Percentiles rank a stretch among this genome's conserved stretches.
Evolutionary conservation across 2,797 vertebrate species (phyloP).

Genomic region (Falco novaeseelandiae): DNA sequence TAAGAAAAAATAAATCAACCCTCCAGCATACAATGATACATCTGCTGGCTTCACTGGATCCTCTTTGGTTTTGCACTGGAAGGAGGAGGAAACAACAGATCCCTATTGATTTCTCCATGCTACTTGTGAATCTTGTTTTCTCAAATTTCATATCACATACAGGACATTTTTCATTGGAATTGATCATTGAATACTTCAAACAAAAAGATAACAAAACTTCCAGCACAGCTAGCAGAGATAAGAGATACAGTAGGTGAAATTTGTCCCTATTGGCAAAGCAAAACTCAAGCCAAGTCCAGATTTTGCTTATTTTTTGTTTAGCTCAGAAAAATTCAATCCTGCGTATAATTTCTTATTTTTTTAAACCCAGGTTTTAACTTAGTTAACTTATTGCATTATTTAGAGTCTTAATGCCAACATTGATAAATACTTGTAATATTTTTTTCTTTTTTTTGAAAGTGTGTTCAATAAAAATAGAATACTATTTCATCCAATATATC

Average conservation of each 20-base stretch:
- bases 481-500: background rate
- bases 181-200: background rate
- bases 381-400: background rate
- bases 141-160: background rate
- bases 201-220: background rate
- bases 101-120: background rate
- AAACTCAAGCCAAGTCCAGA: background rate
- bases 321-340: background rate
- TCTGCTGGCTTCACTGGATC: background rate
- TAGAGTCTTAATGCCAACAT: background rate
- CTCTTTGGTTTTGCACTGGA: background rate
- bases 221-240: background rate
- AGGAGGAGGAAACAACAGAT: background rate
- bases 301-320: background rate
- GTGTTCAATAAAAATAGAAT: background rate
- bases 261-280: background rate
- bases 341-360: background rate
- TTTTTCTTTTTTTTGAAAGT: background rate
- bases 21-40: background rate
- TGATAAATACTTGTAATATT: background rate
- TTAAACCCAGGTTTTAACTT: background rate
- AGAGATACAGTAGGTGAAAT: background rate
- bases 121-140: background rate
- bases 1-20: background rate
- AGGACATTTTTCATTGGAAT: background rate